A percentile compares a stretch with the other conserved stretches of the same genome.
Conservation (phyloP, 2,113 vertebrate species). For the Vidua macroura region DNA sequence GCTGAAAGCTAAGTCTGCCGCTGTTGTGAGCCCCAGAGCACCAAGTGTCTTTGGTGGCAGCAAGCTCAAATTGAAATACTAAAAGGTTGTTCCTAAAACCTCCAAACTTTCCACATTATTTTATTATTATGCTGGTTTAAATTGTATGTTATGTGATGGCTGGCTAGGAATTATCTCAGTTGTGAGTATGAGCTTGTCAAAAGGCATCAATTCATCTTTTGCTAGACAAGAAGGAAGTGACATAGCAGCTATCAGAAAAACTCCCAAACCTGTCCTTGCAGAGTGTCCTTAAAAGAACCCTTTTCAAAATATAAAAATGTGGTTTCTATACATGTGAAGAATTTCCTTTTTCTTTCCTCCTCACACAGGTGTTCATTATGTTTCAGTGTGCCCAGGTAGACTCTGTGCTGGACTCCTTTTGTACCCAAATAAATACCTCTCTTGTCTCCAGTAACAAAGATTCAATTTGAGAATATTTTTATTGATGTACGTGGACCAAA, state of each 20-base stretch:
- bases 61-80: not conserved
- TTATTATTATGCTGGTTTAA: not conserved
- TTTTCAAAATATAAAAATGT: not conserved
- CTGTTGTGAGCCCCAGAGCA: not conserved
- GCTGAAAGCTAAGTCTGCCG: not conserved
- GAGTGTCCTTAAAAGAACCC: conserved; percentile 38
- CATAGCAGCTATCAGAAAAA: conserved; percentile 28
- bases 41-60: not conserved
- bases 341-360: not conserved
- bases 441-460: not conserved
- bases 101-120: not conserved
- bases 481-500: not conserved
- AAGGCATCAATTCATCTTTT: conserved; percentile 3
- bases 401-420: not conserved
- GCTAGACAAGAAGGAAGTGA: conserved; percentile 44
- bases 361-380: not conserved
- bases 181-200: conserved; percentile 3
- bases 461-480: not conserved
- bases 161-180: not conserved
- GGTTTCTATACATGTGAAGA: not conserved
- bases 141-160: not conserved
- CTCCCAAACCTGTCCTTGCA: not conserved
- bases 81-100: not conserved
- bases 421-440: not conserved
- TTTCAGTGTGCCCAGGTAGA: not conserved